Evolutionary conservation across 2,797 vertebrate species (phyloP), one percentile per base, ranked within the genome.

Genomic region (Alcedo atthis): DNA sequence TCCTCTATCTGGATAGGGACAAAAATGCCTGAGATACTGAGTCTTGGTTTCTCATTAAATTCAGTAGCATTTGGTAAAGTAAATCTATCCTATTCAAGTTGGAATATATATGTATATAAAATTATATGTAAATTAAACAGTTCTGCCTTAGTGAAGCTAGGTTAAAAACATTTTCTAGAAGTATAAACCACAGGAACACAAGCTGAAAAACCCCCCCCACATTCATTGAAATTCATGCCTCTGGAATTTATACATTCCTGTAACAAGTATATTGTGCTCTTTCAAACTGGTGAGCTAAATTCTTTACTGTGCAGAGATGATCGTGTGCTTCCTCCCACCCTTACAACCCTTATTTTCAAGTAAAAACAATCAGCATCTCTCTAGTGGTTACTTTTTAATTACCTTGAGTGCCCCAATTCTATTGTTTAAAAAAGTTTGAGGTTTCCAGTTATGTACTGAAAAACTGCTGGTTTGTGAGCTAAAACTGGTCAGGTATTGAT

Each of bases 401-500:
- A 92, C 71, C 79, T 55, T 89, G 55, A 89, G 74, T 73, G 10
- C 18, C 63, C 54, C 95, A 63, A 83, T 92, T 96, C 78, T 89
- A 32, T 51, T 32, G 13, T 84, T 84, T 95, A 48, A 90, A 79
- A 59, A 92, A 55, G 25, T 68, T 66, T 62, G 59, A 42, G 17
- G 24, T 74, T 90, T 95, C 76, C 51, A 88, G 37, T 35, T 88
- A 22, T 25, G 46, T 79, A 32, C n/a, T 26, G 33, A 87, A 80
- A 81, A 89, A 82, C 58, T 67, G 24, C 33, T 90, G 32, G 43
- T 84, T 93, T 93, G 33, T 81, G 58, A 75, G 59, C n/a, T 74
- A 82, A 54, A 85, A 61, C 32, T 89, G 64, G 79, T 90, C 48
- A 51, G 62, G 71, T 95, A 93, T 90, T 90, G 93, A 96, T 93